Conservation (phyloP, 2,113 vertebrate species). For the Plestiodon gilberti region DNA sequence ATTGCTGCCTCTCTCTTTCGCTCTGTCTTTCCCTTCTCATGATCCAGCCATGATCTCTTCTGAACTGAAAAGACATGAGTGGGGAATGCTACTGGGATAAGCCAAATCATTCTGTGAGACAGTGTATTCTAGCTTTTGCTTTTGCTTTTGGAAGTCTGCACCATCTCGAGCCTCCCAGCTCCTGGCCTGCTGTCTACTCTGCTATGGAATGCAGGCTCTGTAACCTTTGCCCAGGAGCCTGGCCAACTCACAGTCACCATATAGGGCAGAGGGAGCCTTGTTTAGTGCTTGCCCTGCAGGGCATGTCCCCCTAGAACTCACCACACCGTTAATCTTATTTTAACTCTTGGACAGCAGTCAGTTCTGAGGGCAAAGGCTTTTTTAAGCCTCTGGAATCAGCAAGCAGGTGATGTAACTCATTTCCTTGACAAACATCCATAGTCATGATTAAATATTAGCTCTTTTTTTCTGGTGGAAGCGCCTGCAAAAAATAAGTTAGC, state of each 20-base stretch:
- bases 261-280: slow-evolving; percentile 58
- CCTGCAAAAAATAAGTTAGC: slow-evolving; percentile 52
- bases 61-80: not conserved
- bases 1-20: not conserved
- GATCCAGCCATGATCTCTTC: not conserved
- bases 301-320: slow-evolving; percentile 63
- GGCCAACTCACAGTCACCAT: slow-evolving; percentile 28
- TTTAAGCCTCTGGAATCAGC: slow-evolving; percentile 76
- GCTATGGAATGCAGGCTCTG: slow-evolving; percentile 42
- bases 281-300: slow-evolving; percentile 54
- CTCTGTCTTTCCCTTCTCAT: not conserved
- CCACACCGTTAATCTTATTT: slow-evolving; percentile 57
- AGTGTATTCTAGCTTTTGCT: not conserved
- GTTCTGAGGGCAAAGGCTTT: slow-evolving; percentile 68
- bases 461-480: slow-evolving; percentile 47
- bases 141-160: not conserved
- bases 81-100: not conserved
- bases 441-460: slow-evolving; percentile 70
- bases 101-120: not conserved
- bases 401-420: slow-evolving; percentile 69
- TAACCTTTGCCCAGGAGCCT: slow-evolving; percentile 13
- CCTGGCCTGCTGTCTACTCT: slow-evolving; percentile 38
- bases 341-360: slow-evolving; percentile 62
- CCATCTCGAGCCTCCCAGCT: not conserved
- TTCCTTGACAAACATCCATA: slow-evolving; percentile 68